Percentiles rank a stretch among this genome's conserved stretches.
Conservation (phyloP, 1,140 invertebrate species). For the Chironomus tepperi region DNA sequence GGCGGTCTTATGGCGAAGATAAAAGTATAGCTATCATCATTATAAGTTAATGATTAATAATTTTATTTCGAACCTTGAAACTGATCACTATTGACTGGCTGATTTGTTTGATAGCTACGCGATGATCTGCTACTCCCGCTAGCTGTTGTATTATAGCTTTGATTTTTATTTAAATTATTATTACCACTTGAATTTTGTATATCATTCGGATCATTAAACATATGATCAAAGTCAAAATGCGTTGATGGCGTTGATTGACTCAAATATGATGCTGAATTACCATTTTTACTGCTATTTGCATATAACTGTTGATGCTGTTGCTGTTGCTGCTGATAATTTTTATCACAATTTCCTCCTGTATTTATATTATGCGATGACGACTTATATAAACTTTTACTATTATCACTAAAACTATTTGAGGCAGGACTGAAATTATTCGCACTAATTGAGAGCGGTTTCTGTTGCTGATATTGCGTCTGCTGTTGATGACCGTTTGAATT, state of each 20-base stretch:
- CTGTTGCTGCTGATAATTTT: slow-evolving; percentile 16
- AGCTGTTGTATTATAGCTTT: slow-evolving; percentile 3
- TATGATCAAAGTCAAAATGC: slow-evolving; percentile 10
- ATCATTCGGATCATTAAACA: slow-evolving; percentile 4
- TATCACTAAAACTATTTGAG: slow-evolving; percentile 22
- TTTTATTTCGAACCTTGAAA: slow-evolving; percentile 1
- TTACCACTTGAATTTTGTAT: neutral
- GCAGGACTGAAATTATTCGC: slow-evolving; percentile 23
- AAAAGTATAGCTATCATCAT: too few relatives aligned
- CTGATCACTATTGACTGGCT: slow-evolving; percentile 8
- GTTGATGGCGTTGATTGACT: neutral
- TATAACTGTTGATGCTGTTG: slow-evolving; percentile 5
- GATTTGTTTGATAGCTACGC: slow-evolving; percentile 17
- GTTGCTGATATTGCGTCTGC: neutral
- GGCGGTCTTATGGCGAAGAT: too few relatives aligned
- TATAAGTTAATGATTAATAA: too few relatives aligned
- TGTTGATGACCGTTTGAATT: slow-evolving; percentile 11
- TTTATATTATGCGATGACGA: slow-evolving; percentile 17
- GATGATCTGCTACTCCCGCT: slow-evolving; percentile 15
- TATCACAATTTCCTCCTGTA: slow-evolving; percentile 22
- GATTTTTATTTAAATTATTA: slow-evolving; percentile 2
- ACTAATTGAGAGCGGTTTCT: slow-evolving; percentile 21
- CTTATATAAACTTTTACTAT: slow-evolving; percentile 17
- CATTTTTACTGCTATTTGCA: neutral
- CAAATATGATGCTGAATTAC: slow-evolving; percentile 4